phyloP scores from a whole-genome alignment of 2,113 vertebrate species.

The Neogale vison region DNA sequence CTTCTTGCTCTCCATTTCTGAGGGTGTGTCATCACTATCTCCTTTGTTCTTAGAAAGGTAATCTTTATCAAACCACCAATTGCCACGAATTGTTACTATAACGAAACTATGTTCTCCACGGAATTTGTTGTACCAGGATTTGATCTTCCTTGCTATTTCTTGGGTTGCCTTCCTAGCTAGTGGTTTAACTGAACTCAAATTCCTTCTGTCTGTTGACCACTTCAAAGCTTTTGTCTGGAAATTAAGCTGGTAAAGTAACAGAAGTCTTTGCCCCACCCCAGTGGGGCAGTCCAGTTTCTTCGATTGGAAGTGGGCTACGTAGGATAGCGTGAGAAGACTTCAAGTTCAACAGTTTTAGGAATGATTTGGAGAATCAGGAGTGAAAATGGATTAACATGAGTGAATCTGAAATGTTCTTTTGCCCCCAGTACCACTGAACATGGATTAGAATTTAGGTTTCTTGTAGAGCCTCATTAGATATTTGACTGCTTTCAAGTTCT shows the following conservation, averaged over 20 bases:
- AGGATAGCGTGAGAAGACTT: background rate
- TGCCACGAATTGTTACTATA: background rate
- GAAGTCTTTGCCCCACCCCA: background rate
- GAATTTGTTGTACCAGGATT: background rate
- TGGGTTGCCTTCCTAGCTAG: background rate
- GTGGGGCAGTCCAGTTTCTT: background rate
- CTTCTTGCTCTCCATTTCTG: background rate
- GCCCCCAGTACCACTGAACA: background rate
- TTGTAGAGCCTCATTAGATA: background rate
- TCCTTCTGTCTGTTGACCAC: background rate
- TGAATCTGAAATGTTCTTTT: background rate
- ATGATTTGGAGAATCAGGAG: background rate
- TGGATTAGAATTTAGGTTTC: constrained; percentile 6
- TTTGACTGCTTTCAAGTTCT: background rate
- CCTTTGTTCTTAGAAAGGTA: background rate
- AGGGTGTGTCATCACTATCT: background rate
- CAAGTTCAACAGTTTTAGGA: constrained; percentile 3
- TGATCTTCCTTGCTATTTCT: constrained; percentile 5
- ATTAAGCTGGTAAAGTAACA: background rate
- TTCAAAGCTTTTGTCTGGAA: constrained; percentile 19
- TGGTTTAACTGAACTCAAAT: background rate
- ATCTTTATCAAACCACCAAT: background rate
- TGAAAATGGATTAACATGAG: background rate
- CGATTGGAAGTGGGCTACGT: background rate
- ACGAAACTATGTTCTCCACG: background rate